Conservation (phyloP, 2,113 vertebrate genomes). For the Trogon melanurus region DNA sequence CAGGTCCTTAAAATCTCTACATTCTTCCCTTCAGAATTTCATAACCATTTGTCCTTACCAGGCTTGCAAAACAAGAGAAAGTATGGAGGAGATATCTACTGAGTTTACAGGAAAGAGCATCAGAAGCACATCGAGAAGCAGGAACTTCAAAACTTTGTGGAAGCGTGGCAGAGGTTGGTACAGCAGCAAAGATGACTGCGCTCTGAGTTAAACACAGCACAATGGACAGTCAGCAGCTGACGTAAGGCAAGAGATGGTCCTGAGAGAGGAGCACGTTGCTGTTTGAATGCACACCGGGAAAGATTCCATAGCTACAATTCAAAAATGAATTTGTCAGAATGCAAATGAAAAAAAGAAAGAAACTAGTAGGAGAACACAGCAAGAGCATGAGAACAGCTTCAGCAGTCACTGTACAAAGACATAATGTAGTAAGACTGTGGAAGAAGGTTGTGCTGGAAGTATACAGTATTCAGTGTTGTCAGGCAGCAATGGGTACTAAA, state of each 20-base stretch:
- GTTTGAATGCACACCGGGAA: neutral
- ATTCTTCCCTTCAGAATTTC: neutral
- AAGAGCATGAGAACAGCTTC: neutral
- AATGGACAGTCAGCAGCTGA: neutral
- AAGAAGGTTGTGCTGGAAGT: neutral
- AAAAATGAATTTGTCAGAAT: neutral
- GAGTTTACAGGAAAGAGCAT: neutral
- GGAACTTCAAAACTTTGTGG: neutral
- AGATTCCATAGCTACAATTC: neutral
- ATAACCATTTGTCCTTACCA: neutral
- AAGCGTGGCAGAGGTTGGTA: neutral
- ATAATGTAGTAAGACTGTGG: neutral
- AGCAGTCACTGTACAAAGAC: neutral
- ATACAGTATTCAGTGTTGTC: neutral
- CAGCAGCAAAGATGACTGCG: neutral
- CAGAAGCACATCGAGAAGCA: neutral
- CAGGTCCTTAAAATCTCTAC: neutral
- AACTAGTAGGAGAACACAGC: neutral
- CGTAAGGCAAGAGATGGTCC: neutral
- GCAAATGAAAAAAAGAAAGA: neutral
- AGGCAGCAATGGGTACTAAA: neutral
- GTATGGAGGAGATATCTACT: neutral
- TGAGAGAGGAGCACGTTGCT: fast-evolving
- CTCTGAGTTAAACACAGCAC: neutral
- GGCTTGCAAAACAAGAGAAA: neutral